A percentile compares a stretch with the other conserved stretches of the same genome.
Conservation (phyloP, 37 sponge, comb jelly and placozoan species). For the Theonella swinhoei region DNA sequence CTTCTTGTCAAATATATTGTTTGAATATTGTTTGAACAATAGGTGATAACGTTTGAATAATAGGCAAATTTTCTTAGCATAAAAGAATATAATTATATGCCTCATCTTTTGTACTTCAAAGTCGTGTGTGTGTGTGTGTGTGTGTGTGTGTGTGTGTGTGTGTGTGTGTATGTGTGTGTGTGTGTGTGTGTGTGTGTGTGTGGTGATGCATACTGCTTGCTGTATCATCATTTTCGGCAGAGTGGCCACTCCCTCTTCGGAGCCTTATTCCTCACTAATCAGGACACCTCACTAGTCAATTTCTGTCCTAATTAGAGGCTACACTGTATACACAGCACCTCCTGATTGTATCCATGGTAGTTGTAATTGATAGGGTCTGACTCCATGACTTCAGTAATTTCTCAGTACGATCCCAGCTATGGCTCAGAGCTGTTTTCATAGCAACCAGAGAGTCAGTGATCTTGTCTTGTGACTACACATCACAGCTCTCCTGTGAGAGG, state of each 20-base stretch:
- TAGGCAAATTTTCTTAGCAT: too few relatives aligned
- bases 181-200: too few relatives aligned
- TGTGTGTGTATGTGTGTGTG: too few relatives aligned
- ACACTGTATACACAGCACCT: not conserved
- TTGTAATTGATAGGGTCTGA: not conserved
- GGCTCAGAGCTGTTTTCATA: not conserved
- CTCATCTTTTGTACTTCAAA: not conserved
- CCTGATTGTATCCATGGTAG: not conserved
- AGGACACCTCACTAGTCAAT: too few relatives aligned
- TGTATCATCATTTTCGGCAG: not conserved
- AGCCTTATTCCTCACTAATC: not conserved
- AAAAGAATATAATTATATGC: too few relatives aligned
- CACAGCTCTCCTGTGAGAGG: not conserved
- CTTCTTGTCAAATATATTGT: too few relatives aligned
- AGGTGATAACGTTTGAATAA: too few relatives aligned
- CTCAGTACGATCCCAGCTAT: not conserved
- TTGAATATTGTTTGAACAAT: too few relatives aligned
- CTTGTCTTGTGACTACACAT: not conserved
- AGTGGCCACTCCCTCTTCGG: not conserved
- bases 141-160: too few relatives aligned
- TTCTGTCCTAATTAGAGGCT: too few relatives aligned
- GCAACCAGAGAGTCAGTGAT: not conserved
- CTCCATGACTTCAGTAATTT: not conserved
- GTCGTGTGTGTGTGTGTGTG: not conserved
- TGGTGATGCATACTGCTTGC: too few relatives aligned